These are phyloP conservation scores for Neogobius melanostomus DNA, from an alignment of 2,113 vertebrate genomes.

Conservation along the genomic window DNA sequence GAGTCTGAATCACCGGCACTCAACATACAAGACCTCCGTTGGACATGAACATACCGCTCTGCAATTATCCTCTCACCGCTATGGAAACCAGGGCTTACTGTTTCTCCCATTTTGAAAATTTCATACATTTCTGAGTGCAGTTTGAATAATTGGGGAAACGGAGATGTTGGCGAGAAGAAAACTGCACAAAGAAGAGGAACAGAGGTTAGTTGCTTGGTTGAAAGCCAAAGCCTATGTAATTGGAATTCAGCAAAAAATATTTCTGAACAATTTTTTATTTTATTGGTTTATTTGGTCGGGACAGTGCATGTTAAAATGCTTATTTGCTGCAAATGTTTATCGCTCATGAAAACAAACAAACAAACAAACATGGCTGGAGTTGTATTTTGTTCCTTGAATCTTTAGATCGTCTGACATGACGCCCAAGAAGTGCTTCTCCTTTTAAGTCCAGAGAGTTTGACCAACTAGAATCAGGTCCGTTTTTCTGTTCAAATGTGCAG, in stretches of 20 bases:
- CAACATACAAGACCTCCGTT: slow-evolving; percentile 16
- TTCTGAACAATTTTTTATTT: too few relatives aligned
- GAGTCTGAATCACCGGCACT: slow-evolving; percentile 18
- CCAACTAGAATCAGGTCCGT: too few relatives aligned
- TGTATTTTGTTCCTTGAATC: not conserved
- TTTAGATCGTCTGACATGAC: too few relatives aligned
- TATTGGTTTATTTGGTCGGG: too few relatives aligned
- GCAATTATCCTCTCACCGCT: slow-evolving; percentile 52
- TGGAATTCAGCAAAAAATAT: slow-evolving; percentile 29
- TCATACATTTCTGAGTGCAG: slow-evolving; percentile 38
- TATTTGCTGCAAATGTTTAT: too few relatives aligned
- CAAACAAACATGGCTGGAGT: not conserved
- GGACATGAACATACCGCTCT: slow-evolving; percentile 31
- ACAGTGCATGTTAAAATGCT: too few relatives aligned
- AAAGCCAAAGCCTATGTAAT: not conserved
- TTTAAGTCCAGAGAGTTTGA: too few relatives aligned
- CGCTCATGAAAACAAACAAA: too few relatives aligned
- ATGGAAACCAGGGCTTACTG: slow-evolving; percentile 40
- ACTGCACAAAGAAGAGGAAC: slow-evolving; percentile 18
- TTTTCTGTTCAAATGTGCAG: too few relatives aligned
- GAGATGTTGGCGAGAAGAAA: not conserved
- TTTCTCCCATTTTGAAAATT: slow-evolving; percentile 32
- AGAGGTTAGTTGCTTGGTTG: slow-evolving; percentile 16
- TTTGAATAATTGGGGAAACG: not conserved
- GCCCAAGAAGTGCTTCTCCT: too few relatives aligned